Conservation (phyloP, 2,888 invertebrate genomes). For the Drosophila cognata region DNA sequence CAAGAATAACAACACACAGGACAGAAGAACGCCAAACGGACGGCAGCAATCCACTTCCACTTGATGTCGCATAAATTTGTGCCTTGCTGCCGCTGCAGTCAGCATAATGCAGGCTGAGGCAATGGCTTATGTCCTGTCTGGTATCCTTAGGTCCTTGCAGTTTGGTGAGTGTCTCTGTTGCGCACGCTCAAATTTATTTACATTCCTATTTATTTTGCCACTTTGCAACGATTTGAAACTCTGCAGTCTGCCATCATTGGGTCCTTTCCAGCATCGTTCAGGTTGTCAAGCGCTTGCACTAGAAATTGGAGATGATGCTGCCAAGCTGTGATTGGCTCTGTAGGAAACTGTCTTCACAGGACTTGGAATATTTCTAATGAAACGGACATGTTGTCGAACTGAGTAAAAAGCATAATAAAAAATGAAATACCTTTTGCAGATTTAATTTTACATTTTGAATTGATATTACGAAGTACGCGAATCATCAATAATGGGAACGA, state of each 20-base stretch:
- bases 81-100: slow-evolving; percentile 37
- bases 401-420: background rate
- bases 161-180: slow-evolving; percentile 11
- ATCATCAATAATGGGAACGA: background rate
- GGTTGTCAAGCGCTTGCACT: slow-evolving; percentile 15
- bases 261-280: slow-evolving; percentile 7
- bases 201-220: slow-evolving; percentile 72
- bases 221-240: slow-evolving; percentile 71
- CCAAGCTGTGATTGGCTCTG: slow-evolving; percentile 31
- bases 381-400: background rate
- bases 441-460: background rate
- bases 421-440: background rate
- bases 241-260: slow-evolving; percentile 34
- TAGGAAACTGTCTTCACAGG: background rate
- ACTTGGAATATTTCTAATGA: background rate
- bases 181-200: slow-evolving; percentile 69
- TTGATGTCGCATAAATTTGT: slow-evolving; percentile 70
- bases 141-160: slow-evolving; percentile 26
- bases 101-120: slow-evolving; percentile 53
- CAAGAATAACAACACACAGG: slow-evolving; percentile 35
- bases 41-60: slow-evolving; percentile 52
- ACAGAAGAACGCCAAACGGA: slow-evolving; percentile 24
- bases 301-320: slow-evolving; percentile 15
- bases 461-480: background rate
- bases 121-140: slow-evolving; percentile 61